phyloP scores from a whole-genome alignment of 2,113 vertebrate genomes.

The Emberiza fucata region DNA sequence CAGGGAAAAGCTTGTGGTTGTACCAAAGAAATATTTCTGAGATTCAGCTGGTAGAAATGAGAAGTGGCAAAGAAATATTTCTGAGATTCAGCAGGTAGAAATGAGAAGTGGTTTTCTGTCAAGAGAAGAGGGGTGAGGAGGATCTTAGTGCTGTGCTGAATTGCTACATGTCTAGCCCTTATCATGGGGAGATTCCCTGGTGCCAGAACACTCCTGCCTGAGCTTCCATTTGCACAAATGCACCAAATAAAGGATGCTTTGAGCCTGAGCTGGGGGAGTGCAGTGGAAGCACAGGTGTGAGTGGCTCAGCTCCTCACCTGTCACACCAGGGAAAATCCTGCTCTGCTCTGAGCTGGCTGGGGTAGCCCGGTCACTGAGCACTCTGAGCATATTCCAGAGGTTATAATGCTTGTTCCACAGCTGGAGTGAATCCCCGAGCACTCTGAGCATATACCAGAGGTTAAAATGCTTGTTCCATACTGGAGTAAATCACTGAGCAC shows the following conservation, averaged over 20 bases:
- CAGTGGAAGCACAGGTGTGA: neutral
- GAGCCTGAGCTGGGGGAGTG: neutral
- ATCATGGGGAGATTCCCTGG: neutral
- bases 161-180: neutral
- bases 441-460: neutral
- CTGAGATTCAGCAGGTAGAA: no score
- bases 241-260: neutral
- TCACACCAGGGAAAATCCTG: neutral
- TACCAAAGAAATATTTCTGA: neutral
- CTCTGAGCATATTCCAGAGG: neutral
- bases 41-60: neutral
- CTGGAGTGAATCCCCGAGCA: neutral
- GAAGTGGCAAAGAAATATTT: neutral
- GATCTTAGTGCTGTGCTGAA: neutral
- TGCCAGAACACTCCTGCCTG: neutral
- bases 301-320: neutral
- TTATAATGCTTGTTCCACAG: neutral
- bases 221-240: neutral
- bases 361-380: neutral
- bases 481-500: neutral
- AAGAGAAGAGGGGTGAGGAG: neutral
- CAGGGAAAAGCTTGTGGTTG: neutral
- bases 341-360: accelerated
- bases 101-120: neutral
- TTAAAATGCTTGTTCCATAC: neutral